phyloP scores from a whole-genome alignment of 2,888 invertebrate genomes.

The Eupeodes latifasciatus region DNA sequence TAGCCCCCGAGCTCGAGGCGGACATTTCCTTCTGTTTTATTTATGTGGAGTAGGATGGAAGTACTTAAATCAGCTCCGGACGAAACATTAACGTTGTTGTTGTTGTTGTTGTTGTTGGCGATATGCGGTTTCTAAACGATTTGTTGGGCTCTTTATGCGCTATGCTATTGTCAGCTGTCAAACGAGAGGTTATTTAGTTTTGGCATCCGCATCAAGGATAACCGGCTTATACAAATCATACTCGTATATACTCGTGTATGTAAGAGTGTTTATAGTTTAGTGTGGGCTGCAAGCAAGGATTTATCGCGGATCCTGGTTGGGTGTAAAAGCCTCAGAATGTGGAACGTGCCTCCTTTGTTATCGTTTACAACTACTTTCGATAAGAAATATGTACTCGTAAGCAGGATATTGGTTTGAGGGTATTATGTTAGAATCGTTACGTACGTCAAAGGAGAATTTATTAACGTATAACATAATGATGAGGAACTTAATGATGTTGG shows the following conservation, averaged over 20 bases:
- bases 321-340: background rate
- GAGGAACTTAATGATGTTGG: no score
- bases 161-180: constrained; percentile 36
- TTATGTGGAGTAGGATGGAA: constrained; percentile 25
- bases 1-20: background rate
- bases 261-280: background rate
- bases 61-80: constrained; percentile 25
- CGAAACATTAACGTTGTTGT: background rate
- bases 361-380: background rate
- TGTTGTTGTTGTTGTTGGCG: background rate
- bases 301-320: constrained; percentile 5
- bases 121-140: constrained; percentile 29
- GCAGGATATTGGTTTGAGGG: background rate
- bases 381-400: background rate
- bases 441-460: no score
- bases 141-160: constrained; percentile 36
- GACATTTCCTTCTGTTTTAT: constrained; percentile 36
- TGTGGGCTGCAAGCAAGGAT: constrained; percentile 3
- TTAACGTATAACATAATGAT: no score
- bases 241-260: no score
- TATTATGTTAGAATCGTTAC: background rate
- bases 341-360: constrained; percentile 1
- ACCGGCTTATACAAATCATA: constrained; percentile 32
- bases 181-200: constrained; percentile 35
- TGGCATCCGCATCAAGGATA: constrained; percentile 19